Evolutionary conservation across 2,888 invertebrate genomes (phyloP), one percentile per base, ranked within the genome.

Genomic region (Nycteola revayana): DNA sequence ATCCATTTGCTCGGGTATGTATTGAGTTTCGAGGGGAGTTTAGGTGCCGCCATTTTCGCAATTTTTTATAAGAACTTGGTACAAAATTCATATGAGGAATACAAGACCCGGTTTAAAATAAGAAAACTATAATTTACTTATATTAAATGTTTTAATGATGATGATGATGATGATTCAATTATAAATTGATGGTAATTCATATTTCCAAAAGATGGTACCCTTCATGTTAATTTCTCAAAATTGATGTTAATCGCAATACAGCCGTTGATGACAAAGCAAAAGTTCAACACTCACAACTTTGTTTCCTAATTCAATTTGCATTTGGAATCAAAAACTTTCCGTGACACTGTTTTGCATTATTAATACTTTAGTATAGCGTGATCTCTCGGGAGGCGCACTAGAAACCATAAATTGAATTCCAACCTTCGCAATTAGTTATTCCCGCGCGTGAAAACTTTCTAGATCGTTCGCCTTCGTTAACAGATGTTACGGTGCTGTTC

Each of bases 281-380:
- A 70, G 70, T 70, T 73, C 70, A 68, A 73, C 71, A 75, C 70
- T 76, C 76, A 71, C 71, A 80, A 85, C 84, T 86, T 80, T 82
- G 82, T 84, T 82, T 80, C 69, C 80, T 87, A 85, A 88, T 86
- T 80, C 72, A 78, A 87, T 88, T 87, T 87, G 82, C 84, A 86
- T 88, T 82, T 70, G 73, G 80, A 88, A 86, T 86, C 87, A 80
- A 86, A 87, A 87, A 87, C 85, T 88, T 88, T 79, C 72, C 79
- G 85, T 87, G 87, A 88, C 88, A 88, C 86, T 87, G 87, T 88
- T 88, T 88, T 88, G 87, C 88, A 88, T 88, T 88, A 88, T 85
- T 88, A 88, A 87, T 87, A 85, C 82, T 84, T 81, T 74, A 75
- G 78, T 75, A 75, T 77, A 70, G 79, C 82, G 76, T 83, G 86